These are phyloP conservation scores for Dichetophora obliterata DNA, from an alignment of 2,888 invertebrate species.

Conservation along the genomic window DNA sequence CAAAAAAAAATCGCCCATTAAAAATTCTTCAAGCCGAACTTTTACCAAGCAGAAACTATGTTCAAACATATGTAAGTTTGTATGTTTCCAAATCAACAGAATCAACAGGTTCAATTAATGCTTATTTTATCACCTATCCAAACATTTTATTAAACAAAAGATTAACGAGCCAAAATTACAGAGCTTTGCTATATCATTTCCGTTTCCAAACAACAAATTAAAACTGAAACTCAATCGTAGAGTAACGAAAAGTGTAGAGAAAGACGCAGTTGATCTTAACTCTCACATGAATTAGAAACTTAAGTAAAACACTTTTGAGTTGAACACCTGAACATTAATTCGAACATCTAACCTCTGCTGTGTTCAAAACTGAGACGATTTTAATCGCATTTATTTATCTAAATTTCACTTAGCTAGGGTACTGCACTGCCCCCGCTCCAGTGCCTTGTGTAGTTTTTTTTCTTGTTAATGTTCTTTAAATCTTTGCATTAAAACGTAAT, in stretches of 20 bases:
- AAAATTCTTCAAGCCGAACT: background rate
- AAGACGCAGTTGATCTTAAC: too few relatives aligned
- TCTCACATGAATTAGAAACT: conserved; percentile 58
- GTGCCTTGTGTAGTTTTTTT: background rate
- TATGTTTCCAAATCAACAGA: background rate
- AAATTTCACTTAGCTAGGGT: background rate
- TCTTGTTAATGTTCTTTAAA: background rate
- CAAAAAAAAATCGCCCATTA: background rate
- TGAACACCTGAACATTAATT: conserved; percentile 28
- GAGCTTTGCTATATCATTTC: conserved; percentile 61
- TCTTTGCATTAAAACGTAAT: conserved; percentile 27
- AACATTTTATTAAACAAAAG: conserved; percentile 49
- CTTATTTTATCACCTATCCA: conserved; percentile 36
- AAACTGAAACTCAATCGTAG: conserved; percentile 35
- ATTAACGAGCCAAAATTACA: conserved; percentile 64
- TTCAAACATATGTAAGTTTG: too few relatives aligned
- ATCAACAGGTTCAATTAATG: conserved; percentile 40
- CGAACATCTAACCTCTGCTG: background rate
- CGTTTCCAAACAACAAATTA: conserved; percentile 49
- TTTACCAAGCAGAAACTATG: background rate
- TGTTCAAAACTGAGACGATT: conserved; percentile 20
- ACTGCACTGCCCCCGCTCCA: background rate
- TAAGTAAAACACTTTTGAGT: conserved; percentile 42
- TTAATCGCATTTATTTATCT: conserved; percentile 34
- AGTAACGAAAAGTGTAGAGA: conserved; percentile 25